These are phyloP conservation scores for Arrhopalites spinosus DNA, from an alignment of 2,888 invertebrate genomes.

Conservation along the genomic window DNA sequence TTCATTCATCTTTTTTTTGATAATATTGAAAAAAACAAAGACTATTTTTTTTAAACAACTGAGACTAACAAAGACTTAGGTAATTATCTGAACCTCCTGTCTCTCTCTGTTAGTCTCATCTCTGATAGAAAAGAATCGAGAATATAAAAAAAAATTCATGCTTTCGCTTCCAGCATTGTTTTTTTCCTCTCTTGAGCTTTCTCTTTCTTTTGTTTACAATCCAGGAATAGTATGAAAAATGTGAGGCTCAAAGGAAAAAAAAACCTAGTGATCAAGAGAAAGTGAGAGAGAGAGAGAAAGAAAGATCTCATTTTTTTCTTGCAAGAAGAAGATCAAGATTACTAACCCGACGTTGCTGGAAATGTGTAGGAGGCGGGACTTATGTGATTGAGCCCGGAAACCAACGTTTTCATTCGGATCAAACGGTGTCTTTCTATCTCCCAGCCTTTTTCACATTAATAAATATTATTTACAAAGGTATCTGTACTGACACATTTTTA, in stretches of 20 bases:
- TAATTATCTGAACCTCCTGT: not conserved
- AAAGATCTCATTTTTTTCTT: not conserved
- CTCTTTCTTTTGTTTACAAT: not conserved
- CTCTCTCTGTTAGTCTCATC: not conserved
- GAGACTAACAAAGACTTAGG: not conserved
- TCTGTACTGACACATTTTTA: too few species aligned
- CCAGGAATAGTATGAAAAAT: not conserved
- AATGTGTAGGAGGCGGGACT: conserved; percentile 88
- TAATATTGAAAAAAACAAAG: too few species aligned
- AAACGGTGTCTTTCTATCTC: conserved; percentile 44
- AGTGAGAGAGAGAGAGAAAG: not conserved
- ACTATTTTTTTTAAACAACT: too few species aligned
- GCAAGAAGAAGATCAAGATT: not conserved
- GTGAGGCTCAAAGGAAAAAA: not conserved
- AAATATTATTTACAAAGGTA: too few species aligned
- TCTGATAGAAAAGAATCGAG: not conserved
- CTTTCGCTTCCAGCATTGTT: too few species aligned
- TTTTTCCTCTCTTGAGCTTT: not conserved
- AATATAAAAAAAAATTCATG: not conserved
- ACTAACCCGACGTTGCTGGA: conserved; percentile 87
- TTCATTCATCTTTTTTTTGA: not conserved
- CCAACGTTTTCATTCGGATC: conserved; percentile 69
- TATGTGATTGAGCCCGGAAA: conserved; percentile 85
- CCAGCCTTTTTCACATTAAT: conserved; percentile 30
- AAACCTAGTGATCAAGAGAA: not conserved